Percentiles rank a stretch among this genome's conserved stretches.
These are phyloP conservation scores for Simalia tracyae DNA, from an alignment of 2,797 vertebrate species.

Conservation along the genomic window DNA sequence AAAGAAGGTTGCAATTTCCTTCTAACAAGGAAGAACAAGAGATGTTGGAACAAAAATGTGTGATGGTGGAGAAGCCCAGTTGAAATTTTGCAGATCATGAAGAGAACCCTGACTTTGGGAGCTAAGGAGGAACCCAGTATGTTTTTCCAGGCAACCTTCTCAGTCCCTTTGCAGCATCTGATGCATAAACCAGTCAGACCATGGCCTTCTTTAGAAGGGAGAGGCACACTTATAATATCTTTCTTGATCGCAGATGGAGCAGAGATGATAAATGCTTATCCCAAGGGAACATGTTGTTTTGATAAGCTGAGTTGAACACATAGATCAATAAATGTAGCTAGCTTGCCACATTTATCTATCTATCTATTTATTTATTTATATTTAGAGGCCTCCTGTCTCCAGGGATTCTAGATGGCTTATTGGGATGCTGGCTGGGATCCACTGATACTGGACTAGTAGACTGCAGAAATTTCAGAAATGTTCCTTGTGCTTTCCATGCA, in stretches of 20 bases:
- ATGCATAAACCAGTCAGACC: neutral
- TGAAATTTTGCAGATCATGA: neutral
- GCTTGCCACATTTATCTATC: neutral
- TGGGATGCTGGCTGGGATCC: neutral
- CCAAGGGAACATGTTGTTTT: neutral
- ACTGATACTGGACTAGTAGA: neutral
- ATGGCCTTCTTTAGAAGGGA: neutral
- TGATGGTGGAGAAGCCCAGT: neutral
- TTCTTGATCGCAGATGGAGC: neutral
- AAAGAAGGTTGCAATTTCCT: neutral
- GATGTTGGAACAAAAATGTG: neutral
- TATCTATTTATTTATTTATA: neutral
- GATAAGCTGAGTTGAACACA: neutral
- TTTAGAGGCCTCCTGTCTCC: neutral
- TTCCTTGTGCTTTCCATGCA: neutral
- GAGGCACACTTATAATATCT: neutral
- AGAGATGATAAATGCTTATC: constrained; percentile 13
- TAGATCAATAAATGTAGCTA: neutral
- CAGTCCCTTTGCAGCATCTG: neutral
- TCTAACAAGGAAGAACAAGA: neutral
- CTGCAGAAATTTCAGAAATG: neutral
- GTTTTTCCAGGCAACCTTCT: neutral
- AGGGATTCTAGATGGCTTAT: neutral
- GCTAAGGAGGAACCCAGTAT: neutral
- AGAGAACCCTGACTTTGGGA: neutral